Percentiles rank a stretch among this genome's conserved stretches.
Evolutionary conservation across 2,888 invertebrate species (phyloP).

Genomic region (Drosophila picticornis): DNA sequence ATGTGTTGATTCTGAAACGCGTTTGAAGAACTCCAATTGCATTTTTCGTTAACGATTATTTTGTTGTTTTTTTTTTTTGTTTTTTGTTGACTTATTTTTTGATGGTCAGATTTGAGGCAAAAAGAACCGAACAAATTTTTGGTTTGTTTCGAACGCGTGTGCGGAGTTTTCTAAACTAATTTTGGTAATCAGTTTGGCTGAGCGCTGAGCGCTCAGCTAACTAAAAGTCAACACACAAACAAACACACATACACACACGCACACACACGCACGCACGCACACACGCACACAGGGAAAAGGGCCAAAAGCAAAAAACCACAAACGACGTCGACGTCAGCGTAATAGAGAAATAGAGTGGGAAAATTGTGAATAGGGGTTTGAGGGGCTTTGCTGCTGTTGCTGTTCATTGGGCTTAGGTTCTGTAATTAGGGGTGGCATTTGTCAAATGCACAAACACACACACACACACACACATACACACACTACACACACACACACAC

Average conservation of each 20-base stretch:
- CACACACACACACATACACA: conserved; percentile 8
- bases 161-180: conserved; percentile 84
- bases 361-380: conserved; percentile 33
- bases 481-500: conserved; percentile 14
- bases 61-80: conserved; percentile 37
- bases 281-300: not conserved
- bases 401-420: conserved; percentile 33
- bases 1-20: not conserved
- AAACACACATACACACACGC: conserved; percentile 27
- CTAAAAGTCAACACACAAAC: conserved; percentile 64
- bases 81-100: conserved; percentile 31
- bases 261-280: conserved; percentile 25
- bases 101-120: conserved; percentile 49
- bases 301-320: conserved; percentile 45
- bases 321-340: conserved; percentile 74
- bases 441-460: conserved; percentile 13
- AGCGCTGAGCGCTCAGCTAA: conserved; percentile 61
- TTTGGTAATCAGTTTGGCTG: conserved; percentile 77
- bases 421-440: conserved; percentile 69
- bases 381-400: conserved; percentile 5
- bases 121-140: conserved; percentile 76
- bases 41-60: conserved; percentile 36
- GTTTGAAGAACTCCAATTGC: conserved; percentile 30
- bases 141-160: conserved; percentile 81
- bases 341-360: conserved; percentile 72